Base-by-base conservation (phyloP, 1,140 invertebrate genomes). In the Achatina immaculata region DNA sequence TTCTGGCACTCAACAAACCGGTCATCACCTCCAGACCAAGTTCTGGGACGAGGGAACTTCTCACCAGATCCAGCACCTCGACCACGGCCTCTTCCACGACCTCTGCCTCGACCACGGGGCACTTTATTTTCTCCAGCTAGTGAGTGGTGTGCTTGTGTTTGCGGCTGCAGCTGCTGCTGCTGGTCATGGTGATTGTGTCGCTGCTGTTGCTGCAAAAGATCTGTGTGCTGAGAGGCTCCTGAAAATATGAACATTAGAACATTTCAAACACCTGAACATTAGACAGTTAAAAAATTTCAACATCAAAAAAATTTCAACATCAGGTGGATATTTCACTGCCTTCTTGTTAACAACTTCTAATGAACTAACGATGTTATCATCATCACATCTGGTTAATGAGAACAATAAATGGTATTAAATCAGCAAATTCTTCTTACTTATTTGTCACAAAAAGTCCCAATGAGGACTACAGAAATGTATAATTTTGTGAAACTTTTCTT, bases 1-100 rank as follows among this genome's bases (percentile, higher is more conserved):
- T 85, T 83, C 69, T 86, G 82, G 72, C 84, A 84, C 34, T 88
- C 86, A 9, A 88, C 87, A 43, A 83, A 82, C 14, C 87, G 80
- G 28, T 88, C 87, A 80, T 82, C 82, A 16, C 84, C 81, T 43
- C 85, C 85, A 65, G 87, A 87, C 55, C 81, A 87, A 7, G 84
- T 83, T 24, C 81, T 65, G 19, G 79, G 84, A 0, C 81, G 81
- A 0, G 73, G 80, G 4, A 82, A 83, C 34, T 78, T 80, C 24
- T 83, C 83, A 82, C 81, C 84, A 77, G 21, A 75, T 73, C 42
- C 81, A 74, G 75, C 75, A 21, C 83, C 84, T 51, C 83, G 71
- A 28, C 83, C 85, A 51, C 87, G 74, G 6, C 85, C 87, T 48
- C 87, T 83, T 19, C 87, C 87, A 73, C 87, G 65, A 36, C 86